Percentiles rank a stretch among this genome's conserved stretches.
Conservation (phyloP, 2,113 vertebrate genomes). For the Nothoprocta perdicaria region DNA sequence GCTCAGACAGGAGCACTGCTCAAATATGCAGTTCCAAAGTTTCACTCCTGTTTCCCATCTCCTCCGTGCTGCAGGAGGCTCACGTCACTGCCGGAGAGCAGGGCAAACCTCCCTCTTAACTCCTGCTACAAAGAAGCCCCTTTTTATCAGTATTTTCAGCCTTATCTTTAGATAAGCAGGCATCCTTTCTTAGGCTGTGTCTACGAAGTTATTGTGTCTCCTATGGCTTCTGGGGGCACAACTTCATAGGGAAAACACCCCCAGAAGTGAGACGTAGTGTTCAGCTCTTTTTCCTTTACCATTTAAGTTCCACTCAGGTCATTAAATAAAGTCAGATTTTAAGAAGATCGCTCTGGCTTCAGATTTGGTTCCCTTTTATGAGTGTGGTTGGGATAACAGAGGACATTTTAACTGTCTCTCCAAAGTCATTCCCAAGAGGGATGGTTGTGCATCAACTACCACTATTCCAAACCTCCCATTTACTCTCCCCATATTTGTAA, state of each 20-base stretch:
- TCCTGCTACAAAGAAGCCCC: neutral
- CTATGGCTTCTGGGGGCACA: neutral
- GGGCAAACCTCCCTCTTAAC: neutral
- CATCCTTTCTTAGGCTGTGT: neutral
- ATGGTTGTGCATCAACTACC: neutral
- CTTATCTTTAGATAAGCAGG: neutral
- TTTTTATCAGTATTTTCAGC: neutral
- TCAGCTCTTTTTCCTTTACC: neutral
- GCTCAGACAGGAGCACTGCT: neutral
- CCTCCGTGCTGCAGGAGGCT: fast-evolving
- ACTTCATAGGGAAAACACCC: neutral
- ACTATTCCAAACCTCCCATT: neutral
- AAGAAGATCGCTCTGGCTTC: neutral
- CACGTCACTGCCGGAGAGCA: fast-evolving
- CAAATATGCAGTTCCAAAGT: neutral
- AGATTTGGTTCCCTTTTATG: neutral
- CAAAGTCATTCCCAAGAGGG: neutral
- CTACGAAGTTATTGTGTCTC: neutral
- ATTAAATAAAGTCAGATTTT: neutral
- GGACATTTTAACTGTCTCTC: neutral
- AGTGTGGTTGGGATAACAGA: fast-evolving
- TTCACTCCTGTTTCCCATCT: neutral
- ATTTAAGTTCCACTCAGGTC: neutral
- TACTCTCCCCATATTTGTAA: neutral
- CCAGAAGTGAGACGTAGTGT: neutral